Conservation (phyloP, 2,888 invertebrate species). For the Camponotus fellah region DNA sequence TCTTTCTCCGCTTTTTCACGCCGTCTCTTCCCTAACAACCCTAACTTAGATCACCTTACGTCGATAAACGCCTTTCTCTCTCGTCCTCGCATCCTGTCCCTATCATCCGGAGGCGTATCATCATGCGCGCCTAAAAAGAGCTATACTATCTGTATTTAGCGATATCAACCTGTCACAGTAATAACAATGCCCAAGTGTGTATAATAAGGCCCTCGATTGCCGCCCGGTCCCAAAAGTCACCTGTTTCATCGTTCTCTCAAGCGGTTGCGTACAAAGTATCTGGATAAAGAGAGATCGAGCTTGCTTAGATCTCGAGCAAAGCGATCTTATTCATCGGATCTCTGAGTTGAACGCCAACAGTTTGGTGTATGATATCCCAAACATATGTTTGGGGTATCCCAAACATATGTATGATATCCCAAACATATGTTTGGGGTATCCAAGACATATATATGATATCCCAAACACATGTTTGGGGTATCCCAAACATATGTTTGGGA, state of each 20-base stretch:
- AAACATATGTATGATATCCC: too few species aligned
- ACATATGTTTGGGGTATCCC: too few species aligned
- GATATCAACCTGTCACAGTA: conserved; percentile 82
- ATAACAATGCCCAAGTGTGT: conserved; percentile 86
- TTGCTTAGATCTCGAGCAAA: neutral
- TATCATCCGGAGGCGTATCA: conserved; percentile 59
- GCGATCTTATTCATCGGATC: neutral
- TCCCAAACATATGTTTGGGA: too few species aligned
- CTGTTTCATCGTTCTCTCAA: conserved; percentile 8
- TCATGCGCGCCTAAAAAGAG: conserved; percentile 58
- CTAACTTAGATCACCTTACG: conserved; percentile 63
- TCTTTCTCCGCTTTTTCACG: conserved; percentile 45
- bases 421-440: neutral
- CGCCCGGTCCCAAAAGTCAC: conserved; percentile 58
- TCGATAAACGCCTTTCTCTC: conserved; percentile 27
- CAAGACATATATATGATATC: too few species aligned
- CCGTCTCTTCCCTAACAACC: conserved; percentile 42
- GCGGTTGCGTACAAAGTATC: neutral
- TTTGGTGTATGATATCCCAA: too few species aligned
- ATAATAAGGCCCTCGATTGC: conserved; percentile 84
- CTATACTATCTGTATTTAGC: conserved; percentile 80
- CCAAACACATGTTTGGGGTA: too few species aligned
- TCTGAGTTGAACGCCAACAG: neutral
- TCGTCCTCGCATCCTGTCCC: conserved; percentile 30
- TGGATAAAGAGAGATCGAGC: conserved; percentile 29